Evolutionary conservation across 2,113 vertebrate species (phyloP).

Genomic region (Chrysochloris asiatica): DNA sequence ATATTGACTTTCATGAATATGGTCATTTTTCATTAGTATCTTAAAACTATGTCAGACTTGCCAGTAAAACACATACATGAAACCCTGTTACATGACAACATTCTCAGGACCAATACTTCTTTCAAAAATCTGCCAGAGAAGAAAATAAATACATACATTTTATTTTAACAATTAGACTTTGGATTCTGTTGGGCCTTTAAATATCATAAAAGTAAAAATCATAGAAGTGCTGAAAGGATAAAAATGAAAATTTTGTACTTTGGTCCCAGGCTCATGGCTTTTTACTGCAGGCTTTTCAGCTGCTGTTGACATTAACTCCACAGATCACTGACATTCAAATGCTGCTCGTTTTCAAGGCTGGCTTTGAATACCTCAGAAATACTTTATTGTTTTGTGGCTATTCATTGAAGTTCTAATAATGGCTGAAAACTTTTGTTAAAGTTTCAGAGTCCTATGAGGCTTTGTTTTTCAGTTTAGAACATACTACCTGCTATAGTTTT

Average conservation of each 20-base stretch:
- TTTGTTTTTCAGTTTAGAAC: background rate
- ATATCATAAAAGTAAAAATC: background rate
- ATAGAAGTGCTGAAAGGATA: background rate
- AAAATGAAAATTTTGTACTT: background rate
- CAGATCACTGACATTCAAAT: background rate
- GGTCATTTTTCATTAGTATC: background rate
- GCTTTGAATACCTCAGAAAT: background rate
- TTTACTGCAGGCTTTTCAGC: background rate
- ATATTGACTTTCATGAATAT: background rate
- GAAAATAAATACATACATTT: constrained; percentile 28
- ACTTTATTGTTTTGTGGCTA: background rate
- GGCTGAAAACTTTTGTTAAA: background rate
- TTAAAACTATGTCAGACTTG: constrained; percentile 12
- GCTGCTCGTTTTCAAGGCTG: background rate
- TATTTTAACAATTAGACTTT: constrained; percentile 14
- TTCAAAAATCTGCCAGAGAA: background rate
- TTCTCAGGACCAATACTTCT: background rate
- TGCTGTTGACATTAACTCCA: background rate
- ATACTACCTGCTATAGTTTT: background rate
- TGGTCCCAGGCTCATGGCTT: background rate
- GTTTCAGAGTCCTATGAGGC: background rate
- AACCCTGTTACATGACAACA: background rate
- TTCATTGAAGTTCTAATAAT: constrained; percentile 6
- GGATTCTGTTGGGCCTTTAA: constrained; percentile 13
- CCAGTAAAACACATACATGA: background rate